phyloP scores from a whole-genome alignment of 30 jellyfish, hydroid and myxozoan genomes.

The Catostylus mosaicus region DNA sequence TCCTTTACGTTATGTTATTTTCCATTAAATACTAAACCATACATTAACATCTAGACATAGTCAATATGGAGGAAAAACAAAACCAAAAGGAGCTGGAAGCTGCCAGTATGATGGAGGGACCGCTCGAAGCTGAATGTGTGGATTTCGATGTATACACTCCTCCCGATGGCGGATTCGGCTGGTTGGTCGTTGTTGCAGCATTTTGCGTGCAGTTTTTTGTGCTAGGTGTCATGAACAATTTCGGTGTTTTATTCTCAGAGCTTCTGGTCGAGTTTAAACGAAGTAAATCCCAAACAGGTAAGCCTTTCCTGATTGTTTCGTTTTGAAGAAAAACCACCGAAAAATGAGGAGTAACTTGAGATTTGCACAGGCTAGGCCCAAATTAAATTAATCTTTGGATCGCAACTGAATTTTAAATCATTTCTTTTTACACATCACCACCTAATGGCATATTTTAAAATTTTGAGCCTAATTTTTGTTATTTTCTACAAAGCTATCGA shows the following conservation, averaged over 20 bases:
- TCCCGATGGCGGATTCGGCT: conserved; percentile 99
- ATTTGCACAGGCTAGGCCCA: too few species aligned
- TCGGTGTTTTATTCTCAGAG: conserved; percentile 86
- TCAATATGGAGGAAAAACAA: conserved; percentile 40
- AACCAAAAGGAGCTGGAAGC: conserved; percentile 61
- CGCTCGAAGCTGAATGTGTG: conserved; percentile 79
- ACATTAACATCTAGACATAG: background rate
- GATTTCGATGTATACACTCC: conserved; percentile 54
- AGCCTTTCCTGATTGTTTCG: background rate
- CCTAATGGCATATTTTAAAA: too few species aligned
- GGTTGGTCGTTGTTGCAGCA: conserved; percentile 95
- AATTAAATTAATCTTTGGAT: background rate
- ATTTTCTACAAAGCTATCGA: too few species aligned
- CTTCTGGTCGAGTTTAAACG: conserved; percentile 87
- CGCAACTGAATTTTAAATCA: too few species aligned
- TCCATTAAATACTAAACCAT: background rate
- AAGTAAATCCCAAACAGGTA: conserved; percentile 87
- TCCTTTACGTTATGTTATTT: background rate
- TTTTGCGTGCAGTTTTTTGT: conserved; percentile 94
- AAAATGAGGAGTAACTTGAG: too few species aligned
- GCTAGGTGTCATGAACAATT: conserved; percentile 96
- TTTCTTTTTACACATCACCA: too few species aligned
- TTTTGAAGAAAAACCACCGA: too few species aligned
- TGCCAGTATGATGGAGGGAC: conserved; percentile 54
- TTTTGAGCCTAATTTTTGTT: too few species aligned